Base-by-base conservation (phyloP, 1,140 invertebrate species). In the Hydropsyche tenuis region DNA sequence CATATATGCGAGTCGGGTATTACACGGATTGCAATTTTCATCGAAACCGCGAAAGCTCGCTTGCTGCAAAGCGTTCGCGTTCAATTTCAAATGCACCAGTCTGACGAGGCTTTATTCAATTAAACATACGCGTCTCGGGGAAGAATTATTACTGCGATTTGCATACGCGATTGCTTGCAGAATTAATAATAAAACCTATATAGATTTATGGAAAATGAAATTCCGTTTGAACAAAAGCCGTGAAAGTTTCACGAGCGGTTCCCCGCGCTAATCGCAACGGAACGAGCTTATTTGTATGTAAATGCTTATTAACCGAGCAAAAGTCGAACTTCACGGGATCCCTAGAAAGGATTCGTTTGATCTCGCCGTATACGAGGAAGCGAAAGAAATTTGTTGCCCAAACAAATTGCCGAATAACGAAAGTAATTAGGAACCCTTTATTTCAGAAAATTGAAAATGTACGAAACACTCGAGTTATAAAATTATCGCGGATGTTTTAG, bases 91-190 rank as follows among this genome's bases (percentile, higher is more conserved):
- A 72, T 27, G 20, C 43, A 37, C 3, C 30, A 2, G 71, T 65
- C 16, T 51, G 42, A 65, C 22, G 56, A 72, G 56, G 18, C 63
- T 48, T 51, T 64, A 66, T 64, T 73, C 42, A 73, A 73, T 73
- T 73, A 73, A 73, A 73, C 45, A 73, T 73, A 65, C 37, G 45
- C 51, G 27, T 22, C 23, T n/a, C 62, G 45, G 46, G n/a, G 23
- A 7, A 53, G 71, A 73, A 45, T 73, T 73, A 73, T 73, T 73
- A 73, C 63, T 16, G 18, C 25, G 37, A 73, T 73, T 73, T 73
- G 71, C 71, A 73, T 73, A 73, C 45, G 63, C 3, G 30, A 9
- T 37, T 37, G 9, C 3, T 37, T n/a, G n/a, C n/a, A n/a, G n/a
- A n/a, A n/a, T n/a, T n/a, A n/a, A n/a, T n/a, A n/a, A n/a, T n/a